Evolutionary conservation across 2,888 invertebrate species (phyloP).

Genomic region (Drosophila borealis): DNA sequence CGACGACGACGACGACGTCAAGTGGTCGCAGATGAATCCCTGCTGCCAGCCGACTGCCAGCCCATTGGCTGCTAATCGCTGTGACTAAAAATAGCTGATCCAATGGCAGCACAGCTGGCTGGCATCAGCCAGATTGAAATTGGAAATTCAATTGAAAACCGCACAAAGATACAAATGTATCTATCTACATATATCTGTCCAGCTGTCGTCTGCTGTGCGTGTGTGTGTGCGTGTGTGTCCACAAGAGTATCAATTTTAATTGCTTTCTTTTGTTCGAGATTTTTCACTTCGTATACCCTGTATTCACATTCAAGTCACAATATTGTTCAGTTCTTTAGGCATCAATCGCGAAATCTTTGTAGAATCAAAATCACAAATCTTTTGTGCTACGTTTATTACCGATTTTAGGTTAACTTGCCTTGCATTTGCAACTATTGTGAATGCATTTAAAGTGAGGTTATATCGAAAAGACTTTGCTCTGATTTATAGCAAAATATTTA

Average conservation of each 20-base stretch:
- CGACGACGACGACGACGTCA: constrained; percentile 36
- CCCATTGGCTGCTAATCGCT: constrained; percentile 79
- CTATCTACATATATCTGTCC: constrained; percentile 29
- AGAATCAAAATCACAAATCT: no score
- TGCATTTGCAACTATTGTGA: no score
- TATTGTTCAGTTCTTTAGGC: no score
- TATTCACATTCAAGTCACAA: no score
- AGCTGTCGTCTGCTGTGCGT: constrained; percentile 12
- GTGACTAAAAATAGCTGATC: constrained; percentile 62
- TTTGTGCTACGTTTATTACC: no score
- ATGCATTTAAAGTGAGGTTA: no score
- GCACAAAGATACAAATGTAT: constrained; percentile 62
- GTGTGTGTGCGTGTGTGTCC: not conserved
- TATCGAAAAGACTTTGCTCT: no score
- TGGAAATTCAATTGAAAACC: constrained; percentile 59
- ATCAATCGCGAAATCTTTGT: no score
- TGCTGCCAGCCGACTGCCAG: constrained; percentile 1
- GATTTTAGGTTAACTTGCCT: no score
- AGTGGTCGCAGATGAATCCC: constrained; percentile 29
- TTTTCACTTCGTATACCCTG: constrained; percentile 27
- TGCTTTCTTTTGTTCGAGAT: constrained; percentile 36
- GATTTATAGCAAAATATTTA: no score
- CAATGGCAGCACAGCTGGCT: constrained; percentile 71
- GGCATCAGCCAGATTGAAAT: constrained; percentile 54
- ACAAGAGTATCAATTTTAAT: constrained; percentile 57